Base-by-base conservation (phyloP, 2,113 vertebrate genomes). In the Prochilodus magdalenae region DNA sequence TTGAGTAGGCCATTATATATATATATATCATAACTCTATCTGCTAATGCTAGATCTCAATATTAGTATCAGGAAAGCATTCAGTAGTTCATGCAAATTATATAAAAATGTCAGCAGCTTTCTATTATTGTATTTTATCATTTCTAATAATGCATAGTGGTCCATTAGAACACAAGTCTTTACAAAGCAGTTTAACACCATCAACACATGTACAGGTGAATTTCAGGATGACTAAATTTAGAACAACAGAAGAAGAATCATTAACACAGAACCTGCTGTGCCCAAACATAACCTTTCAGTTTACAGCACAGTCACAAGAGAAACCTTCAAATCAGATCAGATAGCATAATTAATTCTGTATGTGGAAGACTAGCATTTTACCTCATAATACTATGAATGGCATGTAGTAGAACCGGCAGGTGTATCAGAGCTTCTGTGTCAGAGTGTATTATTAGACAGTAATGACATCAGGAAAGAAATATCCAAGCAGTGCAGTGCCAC, bases 391-490 rank as follows among this genome's bases (percentile, higher is more conserved):
- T 66, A 30, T 18, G 3, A 30, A 29, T 30, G 14, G 20, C n/a
- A 14, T 65, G 16, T 18, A 16, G 40, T 24, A n/a, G 22, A 27
- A 59, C 29, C n/a, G 51, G 36, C 53, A 73, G 24, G 40, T 24
- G 30, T 26, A 12, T 26, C 22, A 60, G n/a, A 47, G 69, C 33
- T 18, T 80, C 79, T 76, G 20, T 40, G 15, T 63, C 59, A 15
- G 7, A 72, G 70, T 57, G 33, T 72, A 85, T 81, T 53, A 59
- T 76, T 84, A 73, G 77, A 30, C 36, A 59, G 59, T 26, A 47
- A 40, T 84, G 77, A 77, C 83, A 81, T 80, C 73, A 80, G 73
- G 71, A 27, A 69, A 73, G 75, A 53, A 74, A 30, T 69, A 73
- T 73, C 69, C 29, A 65, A 81, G 70, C 33, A 77, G 79, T 65